These are phyloP conservation scores for Tachina lurida DNA, from an alignment of 2,888 invertebrate genomes.

Conservation along the genomic window DNA sequence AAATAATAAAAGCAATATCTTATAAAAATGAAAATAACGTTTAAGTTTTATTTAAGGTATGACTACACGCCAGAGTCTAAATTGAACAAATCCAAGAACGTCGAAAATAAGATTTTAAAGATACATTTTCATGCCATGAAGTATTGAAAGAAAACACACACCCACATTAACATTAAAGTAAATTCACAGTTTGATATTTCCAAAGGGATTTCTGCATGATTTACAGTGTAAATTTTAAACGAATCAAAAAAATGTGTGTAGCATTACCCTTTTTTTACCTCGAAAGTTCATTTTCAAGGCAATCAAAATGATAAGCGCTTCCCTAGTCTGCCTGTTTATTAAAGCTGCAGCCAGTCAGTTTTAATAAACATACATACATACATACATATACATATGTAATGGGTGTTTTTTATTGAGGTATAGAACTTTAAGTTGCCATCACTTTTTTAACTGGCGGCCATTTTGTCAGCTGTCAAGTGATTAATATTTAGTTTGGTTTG, in stretches of 20 bases:
- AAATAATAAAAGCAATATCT: slow-evolving; percentile 5
- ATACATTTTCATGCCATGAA: slow-evolving; percentile 3
- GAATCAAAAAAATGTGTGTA: background rate
- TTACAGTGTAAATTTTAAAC: background rate
- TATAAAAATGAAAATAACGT: background rate
- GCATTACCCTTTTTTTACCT: slow-evolving; percentile 43
- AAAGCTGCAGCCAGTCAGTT: too few species aligned
- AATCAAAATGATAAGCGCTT: slow-evolving; percentile 30
- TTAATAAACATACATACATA: background rate
- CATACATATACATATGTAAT: too few species aligned
- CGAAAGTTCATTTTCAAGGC: slow-evolving; percentile 58
- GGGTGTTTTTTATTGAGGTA: too few species aligned
- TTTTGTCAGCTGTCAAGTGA: too few species aligned
- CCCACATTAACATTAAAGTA: slow-evolving; percentile 9
- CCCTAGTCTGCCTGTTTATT: slow-evolving; percentile 19
- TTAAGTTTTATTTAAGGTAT: background rate
- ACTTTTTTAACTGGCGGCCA: too few species aligned
- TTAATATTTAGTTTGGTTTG: too few species aligned
- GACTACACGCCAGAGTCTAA: slow-evolving; percentile 2
- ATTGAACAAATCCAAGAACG: slow-evolving; percentile 12
- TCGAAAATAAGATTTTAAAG: slow-evolving; percentile 18
- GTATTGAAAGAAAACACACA: background rate
- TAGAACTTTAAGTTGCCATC: too few species aligned
- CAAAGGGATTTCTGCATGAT: slow-evolving; percentile 1
- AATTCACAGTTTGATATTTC: slow-evolving; percentile 16